Conservation (phyloP, 2,888 invertebrate species). For the Brachynemurus nebulosus region DNA sequence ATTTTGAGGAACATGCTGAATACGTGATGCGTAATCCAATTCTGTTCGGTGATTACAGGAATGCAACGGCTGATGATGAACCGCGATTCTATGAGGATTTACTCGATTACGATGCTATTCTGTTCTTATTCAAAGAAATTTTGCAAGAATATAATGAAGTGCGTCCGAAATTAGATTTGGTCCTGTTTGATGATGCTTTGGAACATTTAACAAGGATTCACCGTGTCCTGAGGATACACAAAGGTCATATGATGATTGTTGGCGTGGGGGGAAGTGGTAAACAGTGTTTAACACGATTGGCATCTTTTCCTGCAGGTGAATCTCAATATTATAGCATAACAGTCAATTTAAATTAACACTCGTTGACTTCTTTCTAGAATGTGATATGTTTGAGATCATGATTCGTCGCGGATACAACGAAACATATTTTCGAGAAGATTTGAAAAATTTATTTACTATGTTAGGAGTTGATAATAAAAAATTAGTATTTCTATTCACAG, state of each 20-base stretch:
- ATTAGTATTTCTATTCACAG: slow-evolving; percentile 71
- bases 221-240: slow-evolving; percentile 66
- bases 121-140: slow-evolving; percentile 78
- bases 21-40: slow-evolving; percentile 69
- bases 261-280: slow-evolving; percentile 88
- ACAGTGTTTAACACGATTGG: slow-evolving; percentile 62
- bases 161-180: slow-evolving; percentile 57
- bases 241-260: slow-evolving; percentile 72
- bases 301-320: slow-evolving; percentile 66
- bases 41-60: slow-evolving; percentile 79
- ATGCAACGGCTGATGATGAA: slow-evolving; percentile 68
- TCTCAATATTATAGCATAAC: not conserved
- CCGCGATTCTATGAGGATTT: slow-evolving; percentile 76
- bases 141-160: slow-evolving; percentile 74
- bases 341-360: too few relatives aligned
- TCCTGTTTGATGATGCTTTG: slow-evolving; percentile 82
- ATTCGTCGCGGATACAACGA: slow-evolving; percentile 80
- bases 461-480: slow-evolving; percentile 68
- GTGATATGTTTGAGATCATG: slow-evolving; percentile 68
- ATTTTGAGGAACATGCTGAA: slow-evolving; percentile 44
- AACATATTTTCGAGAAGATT: slow-evolving; percentile 68
- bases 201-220: slow-evolving; percentile 83
- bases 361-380: slow-evolving; percentile 33
- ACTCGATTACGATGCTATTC: slow-evolving; percentile 80
- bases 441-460: slow-evolving; percentile 61